Conservation (phyloP, 2,113 vertebrate species). For the Ictalurus punctatus region DNA sequence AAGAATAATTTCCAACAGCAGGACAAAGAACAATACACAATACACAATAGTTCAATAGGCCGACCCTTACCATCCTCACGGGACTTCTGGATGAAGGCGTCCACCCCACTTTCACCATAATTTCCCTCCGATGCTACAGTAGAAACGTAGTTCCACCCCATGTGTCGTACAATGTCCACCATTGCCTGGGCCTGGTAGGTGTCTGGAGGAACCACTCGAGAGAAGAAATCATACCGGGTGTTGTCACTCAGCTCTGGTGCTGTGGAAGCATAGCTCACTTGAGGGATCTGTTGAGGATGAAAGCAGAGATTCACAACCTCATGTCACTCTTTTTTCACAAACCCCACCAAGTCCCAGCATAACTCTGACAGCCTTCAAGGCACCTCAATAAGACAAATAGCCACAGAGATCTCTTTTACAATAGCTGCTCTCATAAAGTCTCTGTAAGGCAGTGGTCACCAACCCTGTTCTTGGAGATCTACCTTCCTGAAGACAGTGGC, state of each 20-base stretch:
- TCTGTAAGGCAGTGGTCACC: no score
- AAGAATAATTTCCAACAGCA: background rate
- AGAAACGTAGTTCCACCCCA: constrained; percentile 95
- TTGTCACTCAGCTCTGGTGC: constrained; percentile 97
- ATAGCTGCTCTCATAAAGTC: constrained; percentile 13
- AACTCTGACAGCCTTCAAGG: constrained; percentile 40
- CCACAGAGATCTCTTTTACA: constrained; percentile 37
- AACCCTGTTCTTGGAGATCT: no score
- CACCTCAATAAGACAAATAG: constrained; percentile 40
- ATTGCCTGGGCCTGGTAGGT: constrained; percentile 99
- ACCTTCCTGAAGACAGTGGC: no score
- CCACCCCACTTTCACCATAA: constrained; percentile 95
- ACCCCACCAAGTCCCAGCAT: constrained; percentile 33
- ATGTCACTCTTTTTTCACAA: constrained; percentile 17
- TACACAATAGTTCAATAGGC: background rate
- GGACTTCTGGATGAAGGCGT: constrained; percentile 95
- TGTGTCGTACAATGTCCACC: constrained; percentile 93
- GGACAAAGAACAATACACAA: background rate
- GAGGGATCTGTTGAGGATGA: constrained; percentile 85
- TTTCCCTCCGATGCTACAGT: constrained; percentile 95
- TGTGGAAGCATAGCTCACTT: constrained; percentile 99
- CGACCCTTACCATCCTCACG: constrained; percentile 88
- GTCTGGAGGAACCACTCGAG: constrained; percentile 93
- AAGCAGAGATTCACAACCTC: constrained; percentile 39
- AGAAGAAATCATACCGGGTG: constrained; percentile 97